A percentile compares a stretch with the other conserved stretches of the same genome.
Conservation (phyloP, 2,888 invertebrate species). For the Drosophila paranaensis region DNA sequence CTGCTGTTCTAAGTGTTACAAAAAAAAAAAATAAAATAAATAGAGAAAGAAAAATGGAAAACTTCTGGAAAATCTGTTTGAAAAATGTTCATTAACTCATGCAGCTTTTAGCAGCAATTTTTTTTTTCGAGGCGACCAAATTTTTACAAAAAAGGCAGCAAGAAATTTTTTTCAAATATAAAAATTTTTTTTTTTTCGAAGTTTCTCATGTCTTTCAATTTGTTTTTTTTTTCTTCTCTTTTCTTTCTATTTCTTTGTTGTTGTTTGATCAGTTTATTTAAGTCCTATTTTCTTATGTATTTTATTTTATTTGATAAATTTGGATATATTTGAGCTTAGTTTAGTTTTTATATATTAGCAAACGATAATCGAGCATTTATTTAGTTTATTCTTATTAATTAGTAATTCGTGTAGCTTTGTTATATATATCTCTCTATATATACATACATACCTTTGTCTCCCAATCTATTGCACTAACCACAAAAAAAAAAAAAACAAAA, state of each 20-base stretch:
- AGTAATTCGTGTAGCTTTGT: conserved; percentile 50
- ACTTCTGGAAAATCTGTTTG: conserved; percentile 20
- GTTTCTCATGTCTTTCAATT: conserved; percentile 10
- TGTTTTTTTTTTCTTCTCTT: not conserved
- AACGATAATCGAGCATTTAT: conserved; percentile 14
- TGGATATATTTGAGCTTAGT: conserved; percentile 34
- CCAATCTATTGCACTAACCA: conserved; percentile 38
- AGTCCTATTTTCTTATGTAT: conserved; percentile 10
- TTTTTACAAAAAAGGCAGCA: conserved; percentile 10
- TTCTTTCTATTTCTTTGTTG: conserved; percentile 24
- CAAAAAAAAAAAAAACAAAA: conserved; percentile 32
- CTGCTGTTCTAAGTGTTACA: conserved; percentile 50
- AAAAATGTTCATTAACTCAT: conserved; percentile 30
- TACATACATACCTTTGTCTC: conserved; percentile 2
- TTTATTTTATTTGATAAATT: conserved; percentile 30
- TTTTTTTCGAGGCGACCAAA: conserved; percentile 18
- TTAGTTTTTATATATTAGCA: conserved; percentile 41
- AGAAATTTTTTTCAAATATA: conserved; percentile 11
- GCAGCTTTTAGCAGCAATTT: conserved; percentile 16
- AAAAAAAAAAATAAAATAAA: conserved; percentile 2
- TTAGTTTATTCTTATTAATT: conserved; percentile 49
- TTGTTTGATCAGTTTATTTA: conserved; percentile 43
- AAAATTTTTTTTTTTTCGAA: conserved; percentile 11
- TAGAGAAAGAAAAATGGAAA: not conserved
- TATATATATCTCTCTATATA: conserved; percentile 19